Base-by-base conservation (phyloP, 2,888 invertebrate species). In the Ceramica pisi region DNA sequence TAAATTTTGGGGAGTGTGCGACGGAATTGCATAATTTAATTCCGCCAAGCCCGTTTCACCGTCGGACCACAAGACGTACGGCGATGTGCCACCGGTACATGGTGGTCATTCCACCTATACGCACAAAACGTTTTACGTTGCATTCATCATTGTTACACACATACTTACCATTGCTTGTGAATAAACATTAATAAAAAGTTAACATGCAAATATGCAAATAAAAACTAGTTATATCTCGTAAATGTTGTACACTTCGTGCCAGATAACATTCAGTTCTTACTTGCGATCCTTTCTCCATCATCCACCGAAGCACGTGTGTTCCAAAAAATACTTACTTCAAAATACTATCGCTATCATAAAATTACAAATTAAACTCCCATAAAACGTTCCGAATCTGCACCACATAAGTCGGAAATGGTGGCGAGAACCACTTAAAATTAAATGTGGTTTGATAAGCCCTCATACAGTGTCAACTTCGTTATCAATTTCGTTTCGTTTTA, bases 361-460 rank as follows among this genome's bases (percentile, higher is more conserved):
- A 23, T 48, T 41, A 55, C 31, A 14, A 69, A 77, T 76, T 41
- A 31, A 12, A 68, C 0, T 4, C 1, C n/a, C 7, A 14, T 56
- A 50, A 56, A 71, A 72, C 4, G 16, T 21, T 38, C n/a, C 10
- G 16, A 61, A 80, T 41, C 10, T 26, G 31, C 19, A 60, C 53
- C 62, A 51, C 75, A 56, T 46, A 64, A 50, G 56, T 62, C n/a
- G 35, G 19, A 14, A 75, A 66, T 68, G 31, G 53, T 44, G 65
- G 56, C 56, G 44, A 48, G 14, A 48, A 62, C 48, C 81, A 80
- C 76, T 81, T 83, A 64, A 67, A 80, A 69, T 83, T 80, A 80
- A 71, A 75, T 48, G 81, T 55, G 60, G 14, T 60, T 68, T 46
- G 75, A 80, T 81, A 83, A 80, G 68, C 67, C 31, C 65, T 65